phyloP scores from a whole-genome alignment of 1,140 invertebrate species.

The Drosophila rufa region DNA sequence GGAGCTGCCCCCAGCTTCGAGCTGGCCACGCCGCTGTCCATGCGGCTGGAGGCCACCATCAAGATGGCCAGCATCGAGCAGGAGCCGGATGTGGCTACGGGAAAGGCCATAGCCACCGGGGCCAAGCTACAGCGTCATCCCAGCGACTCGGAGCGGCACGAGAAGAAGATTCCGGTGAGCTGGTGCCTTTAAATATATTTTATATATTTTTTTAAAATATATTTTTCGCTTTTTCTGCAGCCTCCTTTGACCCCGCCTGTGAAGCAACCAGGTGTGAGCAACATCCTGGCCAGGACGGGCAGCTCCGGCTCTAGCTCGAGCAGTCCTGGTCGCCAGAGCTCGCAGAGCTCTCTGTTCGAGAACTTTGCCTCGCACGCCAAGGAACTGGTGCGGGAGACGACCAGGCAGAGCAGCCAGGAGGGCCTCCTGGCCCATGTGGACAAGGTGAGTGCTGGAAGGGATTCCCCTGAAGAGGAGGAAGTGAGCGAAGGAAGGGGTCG shows the following conservation, averaged over 20 bases:
- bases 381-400: slow-evolving; percentile 93
- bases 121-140: slow-evolving; percentile 56
- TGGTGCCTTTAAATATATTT: too few relatives aligned
- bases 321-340: slow-evolving; percentile 88
- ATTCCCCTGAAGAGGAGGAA: neutral
- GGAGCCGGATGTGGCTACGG: slow-evolving; percentile 48
- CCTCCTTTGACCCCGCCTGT: slow-evolving; percentile 86
- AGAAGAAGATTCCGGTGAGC: slow-evolving; percentile 77
- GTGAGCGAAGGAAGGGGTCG: slow-evolving; percentile 10
- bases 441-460: slow-evolving; percentile 87
- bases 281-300: slow-evolving; percentile 88
- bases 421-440: slow-evolving; percentile 95
- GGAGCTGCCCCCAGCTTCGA: slow-evolving; percentile 55
- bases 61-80: slow-evolving; percentile 75
- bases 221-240: slow-evolving; percentile 8
- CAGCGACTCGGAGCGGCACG: slow-evolving; percentile 64
- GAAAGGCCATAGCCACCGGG: slow-evolving; percentile 30
- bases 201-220: too few relatives aligned
- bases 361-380: slow-evolving; percentile 94
- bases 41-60: slow-evolving; percentile 76
- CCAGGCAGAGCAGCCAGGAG: slow-evolving; percentile 94
- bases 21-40: slow-evolving; percentile 72
- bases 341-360: slow-evolving; percentile 93
- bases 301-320: slow-evolving; percentile 87
- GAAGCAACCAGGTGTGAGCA: slow-evolving; percentile 88